Base-by-base conservation (phyloP, 2,888 invertebrate genomes). In the Hyposoter didymator region DNA sequence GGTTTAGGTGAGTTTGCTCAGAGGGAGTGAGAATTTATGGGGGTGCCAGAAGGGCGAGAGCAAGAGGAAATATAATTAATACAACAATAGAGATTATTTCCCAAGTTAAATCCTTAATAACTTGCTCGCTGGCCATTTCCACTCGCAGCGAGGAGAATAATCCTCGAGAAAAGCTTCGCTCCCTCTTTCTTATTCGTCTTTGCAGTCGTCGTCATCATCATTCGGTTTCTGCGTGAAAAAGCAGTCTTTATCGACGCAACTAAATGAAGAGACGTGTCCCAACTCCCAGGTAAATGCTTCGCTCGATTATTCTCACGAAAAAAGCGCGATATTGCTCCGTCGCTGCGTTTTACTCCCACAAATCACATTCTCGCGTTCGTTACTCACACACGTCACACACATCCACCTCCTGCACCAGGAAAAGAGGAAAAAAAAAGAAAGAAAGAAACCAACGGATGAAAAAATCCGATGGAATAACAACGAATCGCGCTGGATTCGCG, bases 211-310 rank as follows among this genome's bases (percentile, higher is more conserved):
- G 22, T 73, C 62, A 74, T 85, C 75, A 52, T 87, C 85, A 74
- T 85, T 78, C 81, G 79, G 79, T 75, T 82, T 75, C 78, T 70
- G 70, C 67, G 88, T 88, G 89, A 88, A 88, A 90, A 89, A 90
- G 90, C 90, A 91, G 91, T 91, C 91, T 91, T 91, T 89, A 52
- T 82, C 87, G 84, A 88, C 82, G 90, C 91, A 89, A 89, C 88
- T 87, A 88, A 87, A 87, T 84, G 84, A 75, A 28, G 76, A 86
- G 87, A 86, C 87, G 84, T 86, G 84, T 85, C 87, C 86, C 64
- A 69, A 14, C 59, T 74, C 32, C 69, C 52, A 45, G 4, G 39
- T 47, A 47, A 28, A 45, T 66, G 22, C 6, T 74, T 62, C 14
- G 43, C 28, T 43, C 74, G 43, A 74, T 74, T 45, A 62, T 55